phyloP scores from a whole-genome alignment of 2,888 invertebrate genomes.

The Altica lythri region DNA sequence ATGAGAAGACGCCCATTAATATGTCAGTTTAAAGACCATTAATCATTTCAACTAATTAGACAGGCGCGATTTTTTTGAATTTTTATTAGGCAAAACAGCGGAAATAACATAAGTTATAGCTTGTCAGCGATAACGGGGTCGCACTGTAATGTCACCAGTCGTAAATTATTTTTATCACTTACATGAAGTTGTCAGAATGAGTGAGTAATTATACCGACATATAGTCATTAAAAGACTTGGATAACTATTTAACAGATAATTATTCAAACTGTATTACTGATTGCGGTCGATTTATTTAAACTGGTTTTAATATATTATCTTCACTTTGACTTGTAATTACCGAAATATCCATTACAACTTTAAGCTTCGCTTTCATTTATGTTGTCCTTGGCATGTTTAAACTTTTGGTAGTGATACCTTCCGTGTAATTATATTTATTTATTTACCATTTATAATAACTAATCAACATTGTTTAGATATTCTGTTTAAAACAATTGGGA shows the following conservation, averaged over 20 bases:
- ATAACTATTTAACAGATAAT: constrained; percentile 45
- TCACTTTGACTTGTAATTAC: no score
- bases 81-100: constrained; percentile 46
- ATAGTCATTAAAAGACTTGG: constrained; percentile 44
- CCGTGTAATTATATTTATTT: no score
- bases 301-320: no score
- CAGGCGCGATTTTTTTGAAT: constrained; percentile 46
- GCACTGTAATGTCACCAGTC: constrained; percentile 49
- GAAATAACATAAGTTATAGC: constrained; percentile 52
- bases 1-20: constrained; percentile 38
- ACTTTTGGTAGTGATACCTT: no score
- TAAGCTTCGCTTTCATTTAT: no score
- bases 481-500: no score
- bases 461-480: no score
- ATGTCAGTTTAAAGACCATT: constrained; percentile 36
- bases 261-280: constrained; percentile 41
- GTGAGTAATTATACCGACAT: constrained; percentile 47
- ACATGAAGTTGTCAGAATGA: constrained; percentile 45
- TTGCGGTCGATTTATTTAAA: not conserved
- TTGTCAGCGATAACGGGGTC: constrained; percentile 52
- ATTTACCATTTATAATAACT: no score
- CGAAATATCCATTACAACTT: no score
- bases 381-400: no score
- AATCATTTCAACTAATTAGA: constrained; percentile 47
- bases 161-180: constrained; percentile 52